Conservation (phyloP, 2,113 vertebrate genomes). For the Phainopepla nitens region DNA sequence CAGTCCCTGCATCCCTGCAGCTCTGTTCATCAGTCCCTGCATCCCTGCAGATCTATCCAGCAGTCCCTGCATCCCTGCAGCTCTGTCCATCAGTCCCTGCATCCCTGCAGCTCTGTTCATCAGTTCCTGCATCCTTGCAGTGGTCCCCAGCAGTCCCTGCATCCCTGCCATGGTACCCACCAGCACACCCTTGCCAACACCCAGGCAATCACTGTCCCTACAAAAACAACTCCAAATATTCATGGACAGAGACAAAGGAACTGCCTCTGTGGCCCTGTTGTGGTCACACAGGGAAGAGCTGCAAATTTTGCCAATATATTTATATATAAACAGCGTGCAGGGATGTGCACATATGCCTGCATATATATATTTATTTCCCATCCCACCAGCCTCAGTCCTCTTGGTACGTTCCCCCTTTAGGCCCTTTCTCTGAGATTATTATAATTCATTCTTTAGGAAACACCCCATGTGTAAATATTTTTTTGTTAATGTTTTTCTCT, state of each 20-base stretch:
- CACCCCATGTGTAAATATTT: constrained; percentile 37
- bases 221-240: neutral
- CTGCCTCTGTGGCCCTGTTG: neutral
- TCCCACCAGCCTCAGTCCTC: neutral
- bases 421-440: neutral
- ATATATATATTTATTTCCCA: neutral
- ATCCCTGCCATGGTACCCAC: neutral
- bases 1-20: neutral
- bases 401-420: neutral
- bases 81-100: neutral
- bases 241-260: neutral
- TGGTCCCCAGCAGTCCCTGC: neutral
- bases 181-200: neutral
- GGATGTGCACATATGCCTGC: neutral
- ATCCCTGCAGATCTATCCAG: neutral
- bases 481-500: constrained; percentile 22
- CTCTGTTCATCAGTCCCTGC: no score
- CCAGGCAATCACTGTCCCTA: neutral
- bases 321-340: neutral
- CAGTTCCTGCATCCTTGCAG: neutral
- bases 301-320: neutral
- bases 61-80: neutral
- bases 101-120: neutral
- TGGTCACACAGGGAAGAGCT: neutral
- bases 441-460: constrained; percentile 44